These are phyloP conservation scores for Arctopsyche grandis DNA, from an alignment of 1,140 invertebrate species.

Conservation along the genomic window DNA sequence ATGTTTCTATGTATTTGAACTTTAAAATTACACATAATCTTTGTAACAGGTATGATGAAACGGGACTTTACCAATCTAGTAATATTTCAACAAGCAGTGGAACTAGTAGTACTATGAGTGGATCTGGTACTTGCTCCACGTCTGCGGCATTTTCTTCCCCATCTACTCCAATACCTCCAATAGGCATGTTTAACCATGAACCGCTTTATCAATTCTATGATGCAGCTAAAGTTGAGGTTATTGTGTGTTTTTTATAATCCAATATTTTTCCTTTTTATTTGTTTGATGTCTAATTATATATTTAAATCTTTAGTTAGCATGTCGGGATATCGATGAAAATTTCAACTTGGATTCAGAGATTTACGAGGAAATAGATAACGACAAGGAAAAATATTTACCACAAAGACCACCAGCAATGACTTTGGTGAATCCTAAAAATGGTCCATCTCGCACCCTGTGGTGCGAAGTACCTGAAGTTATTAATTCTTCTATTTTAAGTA, in stretches of 20 bases:
- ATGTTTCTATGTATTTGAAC: too few species aligned
- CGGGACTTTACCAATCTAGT: slow-evolving; percentile 70
- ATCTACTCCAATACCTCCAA: slow-evolving; percentile 57
- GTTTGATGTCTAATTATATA: slow-evolving; percentile 10
- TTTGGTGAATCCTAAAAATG: slow-evolving; percentile 71
- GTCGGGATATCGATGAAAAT: slow-evolving; percentile 69
- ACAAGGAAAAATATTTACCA: slow-evolving; percentile 49
- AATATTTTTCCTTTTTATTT: background rate
- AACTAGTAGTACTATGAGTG: slow-evolving; percentile 59
- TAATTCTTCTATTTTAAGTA: slow-evolving; percentile 78
- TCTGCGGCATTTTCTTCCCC: slow-evolving; percentile 54
- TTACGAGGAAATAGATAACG: slow-evolving; percentile 74
- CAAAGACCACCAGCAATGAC: slow-evolving; percentile 72
- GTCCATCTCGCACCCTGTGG: slow-evolving; percentile 86
- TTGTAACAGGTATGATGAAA: slow-evolving; percentile 68
- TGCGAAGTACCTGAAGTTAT: slow-evolving; percentile 93
- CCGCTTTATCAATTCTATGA: slow-evolving; percentile 93
- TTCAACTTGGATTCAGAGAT: slow-evolving; percentile 82
- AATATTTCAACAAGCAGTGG: slow-evolving; percentile 66
- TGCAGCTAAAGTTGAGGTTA: slow-evolving; percentile 77
- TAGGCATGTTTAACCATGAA: slow-evolving; percentile 73
- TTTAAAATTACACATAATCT: too few species aligned
- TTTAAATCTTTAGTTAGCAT: slow-evolving; percentile 67
- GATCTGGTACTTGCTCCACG: slow-evolving; percentile 63
- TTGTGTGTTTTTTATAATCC: slow-evolving; percentile 53